Evolutionary conservation across 2,797 vertebrate genomes (phyloP).

Genomic region (Scomberomorus guttatus): DNA sequence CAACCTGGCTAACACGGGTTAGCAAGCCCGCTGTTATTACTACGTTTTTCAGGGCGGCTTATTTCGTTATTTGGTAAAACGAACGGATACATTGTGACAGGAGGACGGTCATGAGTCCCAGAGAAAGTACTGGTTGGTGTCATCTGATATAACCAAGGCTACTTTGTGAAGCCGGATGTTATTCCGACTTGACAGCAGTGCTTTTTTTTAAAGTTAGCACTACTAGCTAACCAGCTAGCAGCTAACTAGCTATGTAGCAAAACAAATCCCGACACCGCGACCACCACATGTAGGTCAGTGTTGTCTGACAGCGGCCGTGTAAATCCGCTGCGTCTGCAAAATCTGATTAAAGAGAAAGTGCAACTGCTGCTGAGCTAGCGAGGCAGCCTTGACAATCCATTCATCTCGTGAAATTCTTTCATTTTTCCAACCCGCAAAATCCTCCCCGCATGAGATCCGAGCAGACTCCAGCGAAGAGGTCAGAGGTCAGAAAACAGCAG

Average conservation of each 20-base stretch:
- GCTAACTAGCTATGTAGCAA: constrained; percentile 69
- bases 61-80: constrained; percentile 25
- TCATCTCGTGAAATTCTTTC: constrained; percentile 28
- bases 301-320: constrained; percentile 18
- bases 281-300: constrained; percentile 14
- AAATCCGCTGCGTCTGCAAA: not conserved
- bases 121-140: not conserved
- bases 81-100: constrained; percentile 53
- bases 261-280: constrained; percentile 59
- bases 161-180: constrained; percentile 46
- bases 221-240: constrained; percentile 35
- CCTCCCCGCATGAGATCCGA: constrained; percentile 42
- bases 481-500: constrained; percentile 59
- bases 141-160: constrained; percentile 22
- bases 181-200: constrained; percentile 33
- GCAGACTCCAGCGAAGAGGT: constrained; percentile 43
- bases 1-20: constrained; percentile 38
- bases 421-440: constrained; percentile 45
- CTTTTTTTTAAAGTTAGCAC: constrained; percentile 29
- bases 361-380: not conserved
- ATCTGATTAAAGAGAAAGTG: not conserved
- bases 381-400: not conserved
- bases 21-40: constrained; percentile 21
- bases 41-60: constrained; percentile 1
- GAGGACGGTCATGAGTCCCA: not conserved